These are phyloP conservation scores for Spheniscus humboldti DNA, from an alignment of 2,797 vertebrate species.

Conservation along the genomic window DNA sequence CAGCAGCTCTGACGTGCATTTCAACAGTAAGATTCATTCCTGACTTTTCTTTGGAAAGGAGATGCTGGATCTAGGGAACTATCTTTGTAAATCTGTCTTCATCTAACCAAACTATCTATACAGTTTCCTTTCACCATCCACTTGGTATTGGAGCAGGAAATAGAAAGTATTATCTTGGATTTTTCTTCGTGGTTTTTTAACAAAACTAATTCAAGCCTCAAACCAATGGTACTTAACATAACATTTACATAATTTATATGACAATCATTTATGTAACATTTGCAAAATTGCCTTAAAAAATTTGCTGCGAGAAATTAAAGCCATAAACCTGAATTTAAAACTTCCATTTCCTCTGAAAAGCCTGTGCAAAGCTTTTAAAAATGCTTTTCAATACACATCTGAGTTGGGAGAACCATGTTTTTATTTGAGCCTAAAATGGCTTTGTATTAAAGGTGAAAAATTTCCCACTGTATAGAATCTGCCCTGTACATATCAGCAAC, in stretches of 20 bases:
- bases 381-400: background rate
- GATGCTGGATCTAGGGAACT: background rate
- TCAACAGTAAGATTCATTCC: background rate
- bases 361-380: constrained; percentile 20
- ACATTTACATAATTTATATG: background rate
- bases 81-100: background rate
- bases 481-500: background rate
- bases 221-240: background rate
- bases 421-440: background rate
- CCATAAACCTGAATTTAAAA: constrained; percentile 23
- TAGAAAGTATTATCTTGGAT: background rate
- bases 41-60: constrained; percentile 25
- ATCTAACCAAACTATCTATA: background rate
- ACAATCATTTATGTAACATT: constrained; percentile 27
- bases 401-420: background rate
- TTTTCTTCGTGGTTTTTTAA: constrained; percentile 32
- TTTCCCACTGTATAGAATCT: background rate
- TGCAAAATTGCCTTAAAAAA: constrained; percentile 29
- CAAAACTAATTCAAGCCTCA: constrained; percentile 29
- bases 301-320: constrained; percentile 22
- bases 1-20: background rate
- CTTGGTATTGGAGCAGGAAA: background rate
- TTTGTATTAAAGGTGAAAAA: background rate
- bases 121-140: background rate
- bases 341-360: background rate